These are phyloP conservation scores for Lysiphlebus fabarum DNA, from an alignment of 1,140 invertebrate species.

Conservation along the genomic window DNA sequence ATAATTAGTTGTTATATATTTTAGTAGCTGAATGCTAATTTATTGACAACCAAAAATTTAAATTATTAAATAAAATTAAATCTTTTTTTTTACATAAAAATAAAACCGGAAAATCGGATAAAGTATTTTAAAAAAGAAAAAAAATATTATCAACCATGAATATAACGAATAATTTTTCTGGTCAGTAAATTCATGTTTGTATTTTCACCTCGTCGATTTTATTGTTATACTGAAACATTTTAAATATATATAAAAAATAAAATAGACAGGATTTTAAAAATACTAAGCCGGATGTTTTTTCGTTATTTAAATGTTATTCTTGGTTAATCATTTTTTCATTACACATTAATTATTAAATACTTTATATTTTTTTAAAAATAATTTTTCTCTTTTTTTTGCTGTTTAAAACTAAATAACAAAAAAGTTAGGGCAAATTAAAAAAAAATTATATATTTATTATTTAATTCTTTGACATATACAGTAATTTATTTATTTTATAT, in stretches of 20 bases:
- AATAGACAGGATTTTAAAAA: not conserved
- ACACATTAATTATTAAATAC: not conserved
- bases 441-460: too few species aligned
- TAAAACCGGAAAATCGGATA: too few species aligned
- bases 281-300: constrained; percentile 1
- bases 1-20: too few species aligned
- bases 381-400: not conserved
- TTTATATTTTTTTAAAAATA: not conserved
- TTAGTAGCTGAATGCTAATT: too few species aligned
- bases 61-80: too few species aligned
- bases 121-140: too few species aligned
- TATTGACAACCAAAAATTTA: too few species aligned
- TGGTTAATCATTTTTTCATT: constrained; percentile 8
- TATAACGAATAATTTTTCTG: not conserved
- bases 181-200: not conserved
- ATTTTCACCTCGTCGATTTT: constrained; percentile 3
- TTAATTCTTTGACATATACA: too few species aligned
- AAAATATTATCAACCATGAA: too few species aligned
- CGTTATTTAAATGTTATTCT: not conserved
- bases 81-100: too few species aligned
- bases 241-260: constrained; percentile 4
- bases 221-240: constrained; percentile 6
- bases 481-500: not conserved
- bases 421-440: not conserved
- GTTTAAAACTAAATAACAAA: not conserved